A percentile compares a stretch with the other conserved stretches of the same genome.
Evolutionary conservation across 2,888 invertebrate species (phyloP).

Genomic region (Nebria salina): DNA sequence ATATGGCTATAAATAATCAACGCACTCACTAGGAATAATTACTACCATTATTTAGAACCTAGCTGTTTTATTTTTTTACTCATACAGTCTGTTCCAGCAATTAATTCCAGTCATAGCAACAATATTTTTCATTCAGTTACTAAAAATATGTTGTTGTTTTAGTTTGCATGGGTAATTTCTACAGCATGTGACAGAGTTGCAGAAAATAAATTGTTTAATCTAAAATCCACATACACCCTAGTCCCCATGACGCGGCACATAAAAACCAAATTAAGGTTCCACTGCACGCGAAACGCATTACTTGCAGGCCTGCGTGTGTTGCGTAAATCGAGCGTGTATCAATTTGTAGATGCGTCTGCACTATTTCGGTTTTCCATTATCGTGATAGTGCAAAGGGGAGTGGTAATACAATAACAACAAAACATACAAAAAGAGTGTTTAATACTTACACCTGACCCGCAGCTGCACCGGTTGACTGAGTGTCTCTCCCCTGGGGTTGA

Average conservation of each 20-base stretch:
- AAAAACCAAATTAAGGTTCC: constrained; percentile 18
- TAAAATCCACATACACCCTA: neutral
- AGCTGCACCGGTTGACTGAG: constrained; percentile 79
- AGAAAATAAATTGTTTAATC: neutral
- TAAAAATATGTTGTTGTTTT: no score
- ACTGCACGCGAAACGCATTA: constrained; percentile 9
- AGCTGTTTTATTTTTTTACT: no score
- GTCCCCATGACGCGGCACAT: neutral
- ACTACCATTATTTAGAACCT: no score
- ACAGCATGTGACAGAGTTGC: neutral
- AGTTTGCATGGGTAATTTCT: neutral
- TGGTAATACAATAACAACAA: constrained; percentile 40
- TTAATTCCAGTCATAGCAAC: no score
- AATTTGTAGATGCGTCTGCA: constrained; percentile 48
- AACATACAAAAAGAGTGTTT: neutral
- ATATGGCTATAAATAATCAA: no score
- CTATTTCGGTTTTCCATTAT: constrained; percentile 43
- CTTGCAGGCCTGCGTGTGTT: constrained; percentile 47
- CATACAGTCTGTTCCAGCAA: no score
- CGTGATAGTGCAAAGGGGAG: constrained; percentile 47
- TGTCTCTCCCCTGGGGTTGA: constrained; percentile 84
- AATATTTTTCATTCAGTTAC: no score
- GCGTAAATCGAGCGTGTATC: constrained; percentile 48
- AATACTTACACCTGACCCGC: constrained; percentile 83
- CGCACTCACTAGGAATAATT: no score